Base-by-base conservation (phyloP, 2,113 vertebrate genomes). In the Pelecanoides urinatrix region DNA sequence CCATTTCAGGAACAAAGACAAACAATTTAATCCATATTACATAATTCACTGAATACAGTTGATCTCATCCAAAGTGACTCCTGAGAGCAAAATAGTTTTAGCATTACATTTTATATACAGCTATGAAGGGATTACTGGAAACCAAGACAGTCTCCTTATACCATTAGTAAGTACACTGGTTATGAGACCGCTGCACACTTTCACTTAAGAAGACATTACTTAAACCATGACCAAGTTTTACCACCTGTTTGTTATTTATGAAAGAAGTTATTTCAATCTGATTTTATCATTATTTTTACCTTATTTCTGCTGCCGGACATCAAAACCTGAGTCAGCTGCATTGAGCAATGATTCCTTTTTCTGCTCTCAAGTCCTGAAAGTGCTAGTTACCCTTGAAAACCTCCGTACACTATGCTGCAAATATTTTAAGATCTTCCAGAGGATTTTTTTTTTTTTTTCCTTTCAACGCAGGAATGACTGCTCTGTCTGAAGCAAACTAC, bases 101-200 rank as follows among this genome's bases (percentile, higher is more conserved):
- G 96, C 97, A 85, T 97, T 96, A 98, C 94, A 97, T 96, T 98
- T 97, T 98, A 98, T 96, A 98, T 95, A 98, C 94, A 98, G 94
- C 91, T 96, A 96, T 96, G 96, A 97, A 98, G 96, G 96, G 95
- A 97, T 97, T 96, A 96, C 83, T 74, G 94, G 91, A 98, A 97
- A 97, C 66, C 81, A 96, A 91, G 88, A 94, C 83, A 92, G 72
- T 79, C 92, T 95, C 92, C 95, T 95, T 83, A 73, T 82, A 95
- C 70, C 95, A 92, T 66, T 86, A 95, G 67, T 76, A 86, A 62
- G 61, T 72, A 96, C 80, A 93, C 40, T 68, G 62, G 80, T 96
- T 81, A 93, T 2, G 26, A 93, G 82, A 81, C 61, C 0, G 13
- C 89, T 66, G 38, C 68, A 83, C 62, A 73, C 62, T 86, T 86